A percentile compares a stretch with the other conserved stretches of the same genome.
Conservation (phyloP, 1,140 invertebrate species). For the Adoxophyes honmai region DNA sequence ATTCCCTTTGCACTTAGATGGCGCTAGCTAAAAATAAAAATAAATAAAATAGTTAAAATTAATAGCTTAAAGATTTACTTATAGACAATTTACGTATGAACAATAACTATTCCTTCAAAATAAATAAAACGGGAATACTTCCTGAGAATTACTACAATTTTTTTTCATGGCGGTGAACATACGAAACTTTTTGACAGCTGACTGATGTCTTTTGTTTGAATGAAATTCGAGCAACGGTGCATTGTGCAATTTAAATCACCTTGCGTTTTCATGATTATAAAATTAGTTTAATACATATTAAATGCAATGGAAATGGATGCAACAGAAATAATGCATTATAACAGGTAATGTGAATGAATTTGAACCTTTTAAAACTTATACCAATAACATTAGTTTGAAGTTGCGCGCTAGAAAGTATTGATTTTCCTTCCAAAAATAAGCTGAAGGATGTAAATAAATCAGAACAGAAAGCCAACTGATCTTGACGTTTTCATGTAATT, state of each 20-base stretch:
- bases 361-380: conserved; percentile 19
- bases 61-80: too few species aligned
- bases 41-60: too few species aligned
- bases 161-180: background rate
- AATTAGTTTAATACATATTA: background rate
- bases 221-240: conserved; percentile 22
- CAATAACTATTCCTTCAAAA: too few species aligned
- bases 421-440: conserved; percentile 71
- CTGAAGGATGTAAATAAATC: conserved; percentile 72
- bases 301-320: conserved; percentile 30
- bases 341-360: conserved; percentile 36
- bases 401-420: conserved; percentile 69
- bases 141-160: too few species aligned
- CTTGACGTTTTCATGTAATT: conserved; percentile 34
- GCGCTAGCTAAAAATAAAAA: too few species aligned
- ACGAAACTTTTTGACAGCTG: conserved; percentile 4
- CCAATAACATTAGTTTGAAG: conserved; percentile 41
- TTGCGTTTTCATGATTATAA: background rate
- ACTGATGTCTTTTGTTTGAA: conserved; percentile 22
- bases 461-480: conserved; percentile 52
- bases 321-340: conserved; percentile 30
- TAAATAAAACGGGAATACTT: too few species aligned
- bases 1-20: too few species aligned
- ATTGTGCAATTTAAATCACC: conserved; percentile 9
- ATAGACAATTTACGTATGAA: too few species aligned